phyloP scores from a whole-genome alignment of 2,113 vertebrate genomes.

The Ivindomyrus marchei region DNA sequence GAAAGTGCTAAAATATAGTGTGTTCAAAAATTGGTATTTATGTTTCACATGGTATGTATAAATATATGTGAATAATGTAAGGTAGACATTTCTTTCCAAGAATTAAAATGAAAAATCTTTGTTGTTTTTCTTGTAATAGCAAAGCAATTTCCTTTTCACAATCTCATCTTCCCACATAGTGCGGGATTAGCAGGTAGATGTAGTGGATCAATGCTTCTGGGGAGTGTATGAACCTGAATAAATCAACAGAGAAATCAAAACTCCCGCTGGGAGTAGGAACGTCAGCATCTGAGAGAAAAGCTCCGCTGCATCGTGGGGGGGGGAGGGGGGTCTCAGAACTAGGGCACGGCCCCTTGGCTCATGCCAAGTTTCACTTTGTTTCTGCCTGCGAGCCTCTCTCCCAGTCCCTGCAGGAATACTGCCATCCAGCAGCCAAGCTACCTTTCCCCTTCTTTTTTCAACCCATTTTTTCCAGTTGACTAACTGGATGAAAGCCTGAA shows the following conservation, averaged over 20 bases:
- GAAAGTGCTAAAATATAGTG: neutral
- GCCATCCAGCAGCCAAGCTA: neutral
- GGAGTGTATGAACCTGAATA: constrained; percentile 15
- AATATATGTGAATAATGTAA: neutral
- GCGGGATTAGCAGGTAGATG: constrained; percentile 7
- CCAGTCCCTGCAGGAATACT: neutral
- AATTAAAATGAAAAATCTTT: neutral
- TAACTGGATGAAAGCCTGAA: neutral
- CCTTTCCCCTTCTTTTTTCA: neutral
- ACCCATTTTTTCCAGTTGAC: constrained; percentile 1
- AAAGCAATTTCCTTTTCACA: neutral
- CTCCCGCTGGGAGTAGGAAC: neutral
- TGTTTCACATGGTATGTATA: neutral
- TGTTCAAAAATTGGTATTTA: neutral
- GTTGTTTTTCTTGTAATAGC: neutral
- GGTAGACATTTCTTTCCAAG: neutral
- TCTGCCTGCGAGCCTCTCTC: neutral
- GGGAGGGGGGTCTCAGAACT: neutral
- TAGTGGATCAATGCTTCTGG: neutral
- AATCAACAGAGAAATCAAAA: neutral
- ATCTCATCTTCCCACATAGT: neutral
- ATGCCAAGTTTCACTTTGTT: neutral
- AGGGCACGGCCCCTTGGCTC: neutral
- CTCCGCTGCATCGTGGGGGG: neutral
- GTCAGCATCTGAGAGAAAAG: neutral